Evolutionary conservation across 2,797 vertebrate genomes (phyloP).

Genomic region (Crocidura indochinensis): DNA sequence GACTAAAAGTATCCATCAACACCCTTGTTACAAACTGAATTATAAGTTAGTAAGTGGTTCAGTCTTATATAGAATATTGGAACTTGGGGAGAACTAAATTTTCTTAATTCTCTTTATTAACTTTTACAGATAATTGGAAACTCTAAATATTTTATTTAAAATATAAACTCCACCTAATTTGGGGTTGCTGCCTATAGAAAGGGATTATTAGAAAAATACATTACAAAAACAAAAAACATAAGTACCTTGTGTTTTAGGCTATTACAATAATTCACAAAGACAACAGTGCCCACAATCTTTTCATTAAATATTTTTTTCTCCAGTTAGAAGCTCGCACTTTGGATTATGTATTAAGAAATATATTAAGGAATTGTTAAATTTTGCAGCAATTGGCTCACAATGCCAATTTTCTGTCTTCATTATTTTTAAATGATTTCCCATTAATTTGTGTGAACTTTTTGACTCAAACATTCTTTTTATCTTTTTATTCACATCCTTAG

Average conservation of each 20-base stretch:
- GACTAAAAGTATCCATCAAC: background rate
- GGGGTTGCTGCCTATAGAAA: background rate
- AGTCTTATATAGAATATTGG: slow-evolving; percentile 43
- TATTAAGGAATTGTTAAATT: slow-evolving; percentile 34
- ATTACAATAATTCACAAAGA: slow-evolving; percentile 42
- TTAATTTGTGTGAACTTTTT: slow-evolving; percentile 54
- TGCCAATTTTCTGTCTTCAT: slow-evolving; percentile 22
- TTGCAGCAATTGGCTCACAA: slow-evolving; percentile 33
- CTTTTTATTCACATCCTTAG: slow-evolving; percentile 26
- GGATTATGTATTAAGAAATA: slow-evolving; percentile 57
- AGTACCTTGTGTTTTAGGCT: slow-evolving; percentile 3
- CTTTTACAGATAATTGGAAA: slow-evolving; percentile 37
- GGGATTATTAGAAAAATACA: slow-evolving; percentile 14
- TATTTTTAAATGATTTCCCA: slow-evolving; percentile 1
- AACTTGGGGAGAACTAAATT: background rate
- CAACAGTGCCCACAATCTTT: slow-evolving; percentile 58
- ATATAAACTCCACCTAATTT: background rate
- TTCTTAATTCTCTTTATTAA: slow-evolving; percentile 31
- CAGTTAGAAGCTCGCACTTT: slow-evolving; percentile 44
- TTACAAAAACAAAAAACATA: background rate
- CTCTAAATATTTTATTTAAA: background rate
- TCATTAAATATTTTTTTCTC: slow-evolving; percentile 71
- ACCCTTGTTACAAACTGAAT: background rate
- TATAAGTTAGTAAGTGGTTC: background rate
- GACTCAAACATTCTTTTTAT: slow-evolving; percentile 40